Conservation (phyloP, 2,888 invertebrate genomes). For the Pristionchus exspectatus region DNA sequence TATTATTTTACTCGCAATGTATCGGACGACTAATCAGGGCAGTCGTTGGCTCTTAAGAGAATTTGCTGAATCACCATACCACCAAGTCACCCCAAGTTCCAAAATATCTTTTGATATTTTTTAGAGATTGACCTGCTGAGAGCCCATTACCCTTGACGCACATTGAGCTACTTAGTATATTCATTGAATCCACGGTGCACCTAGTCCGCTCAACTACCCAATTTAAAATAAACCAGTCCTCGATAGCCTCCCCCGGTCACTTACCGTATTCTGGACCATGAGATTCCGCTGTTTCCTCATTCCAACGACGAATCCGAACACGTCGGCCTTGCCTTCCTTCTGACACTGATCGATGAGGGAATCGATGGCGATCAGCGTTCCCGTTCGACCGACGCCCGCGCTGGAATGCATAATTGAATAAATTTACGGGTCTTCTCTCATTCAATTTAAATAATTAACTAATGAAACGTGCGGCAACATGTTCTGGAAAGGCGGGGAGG, state of each 20-base stretch:
- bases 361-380: constrained; percentile 93
- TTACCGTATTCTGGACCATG: constrained; percentile 91
- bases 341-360: constrained; percentile 90
- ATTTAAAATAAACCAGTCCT: not conserved
- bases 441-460: too few relatives aligned
- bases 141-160: not conserved
- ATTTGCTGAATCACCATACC: too few relatives aligned
- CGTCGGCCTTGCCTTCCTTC: constrained; percentile 83
- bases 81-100: too few relatives aligned
- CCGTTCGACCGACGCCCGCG: constrained; percentile 95
- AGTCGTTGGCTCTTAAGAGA: too few relatives aligned
- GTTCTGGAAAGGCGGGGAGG: too few relatives aligned
- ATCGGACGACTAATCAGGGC: too few relatives aligned
- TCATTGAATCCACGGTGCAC: not conserved
- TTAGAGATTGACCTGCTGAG: not conserved
- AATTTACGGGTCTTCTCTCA: too few relatives aligned
- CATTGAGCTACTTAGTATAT: not conserved
- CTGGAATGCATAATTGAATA: constrained; percentile 79
- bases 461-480: too few relatives aligned
- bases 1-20: too few relatives aligned
- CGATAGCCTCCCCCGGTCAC: constrained; percentile 64
- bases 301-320: constrained; percentile 93
- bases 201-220: not conserved
- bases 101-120: not conserved
- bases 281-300: constrained; percentile 92